These are phyloP conservation scores for Edolisoma coerulescens DNA, from an alignment of 2,113 vertebrate species.

Conservation along the genomic window DNA sequence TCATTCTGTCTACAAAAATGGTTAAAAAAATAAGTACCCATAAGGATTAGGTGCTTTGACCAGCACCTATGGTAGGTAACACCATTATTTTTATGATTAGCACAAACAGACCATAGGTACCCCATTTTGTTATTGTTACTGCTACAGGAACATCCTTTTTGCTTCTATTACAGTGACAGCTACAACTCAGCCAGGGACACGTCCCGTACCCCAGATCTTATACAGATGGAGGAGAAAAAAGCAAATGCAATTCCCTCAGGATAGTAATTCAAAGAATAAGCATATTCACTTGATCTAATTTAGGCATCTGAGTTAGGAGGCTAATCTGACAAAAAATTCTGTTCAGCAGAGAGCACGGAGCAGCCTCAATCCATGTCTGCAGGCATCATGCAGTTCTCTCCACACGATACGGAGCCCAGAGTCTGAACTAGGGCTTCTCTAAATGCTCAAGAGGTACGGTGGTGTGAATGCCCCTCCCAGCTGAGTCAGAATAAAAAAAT, in stretches of 20 bases:
- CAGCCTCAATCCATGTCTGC: not conserved
- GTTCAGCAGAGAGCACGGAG: fast-evolving
- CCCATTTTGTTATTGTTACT: not conserved
- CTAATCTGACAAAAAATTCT: not conserved
- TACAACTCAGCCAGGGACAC: not conserved
- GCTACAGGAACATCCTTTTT: not conserved
- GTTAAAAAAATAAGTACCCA: not conserved
- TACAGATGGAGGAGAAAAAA: not conserved
- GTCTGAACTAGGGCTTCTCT: not conserved
- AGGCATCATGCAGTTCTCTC: not conserved
- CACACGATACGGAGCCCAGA: fast-evolving
- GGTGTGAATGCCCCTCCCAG: not conserved
- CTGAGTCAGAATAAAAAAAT: not conserved
- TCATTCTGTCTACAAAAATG: not conserved
- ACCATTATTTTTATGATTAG: not conserved
- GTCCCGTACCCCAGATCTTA: not conserved
- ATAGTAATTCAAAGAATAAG: not conserved
- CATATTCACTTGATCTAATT: slow-evolving; percentile 3
- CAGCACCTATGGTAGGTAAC: not conserved
- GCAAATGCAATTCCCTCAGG: not conserved
- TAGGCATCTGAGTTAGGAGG: not conserved
- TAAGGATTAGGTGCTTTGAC: not conserved
- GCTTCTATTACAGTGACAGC: not conserved
- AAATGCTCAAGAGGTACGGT: not conserved
- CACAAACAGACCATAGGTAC: not conserved